phyloP scores from a whole-genome alignment of 2,113 vertebrate genomes.

The Chaetorhynchus papuensis region DNA sequence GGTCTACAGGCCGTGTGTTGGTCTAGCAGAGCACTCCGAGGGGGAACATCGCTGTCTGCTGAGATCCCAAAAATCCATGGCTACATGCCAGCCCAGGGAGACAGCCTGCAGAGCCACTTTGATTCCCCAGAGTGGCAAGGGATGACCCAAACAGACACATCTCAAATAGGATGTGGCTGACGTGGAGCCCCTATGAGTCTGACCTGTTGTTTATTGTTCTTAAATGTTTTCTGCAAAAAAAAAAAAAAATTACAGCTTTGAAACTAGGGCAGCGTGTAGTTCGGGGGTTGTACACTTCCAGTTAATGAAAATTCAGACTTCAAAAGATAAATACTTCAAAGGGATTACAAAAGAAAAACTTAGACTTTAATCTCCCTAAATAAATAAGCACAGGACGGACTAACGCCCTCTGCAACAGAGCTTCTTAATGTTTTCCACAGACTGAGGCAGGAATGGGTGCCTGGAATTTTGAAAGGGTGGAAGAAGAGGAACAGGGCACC shows the following conservation, averaged over 20 bases:
- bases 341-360: constrained; percentile 29
- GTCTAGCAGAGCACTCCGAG: neutral
- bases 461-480: neutral
- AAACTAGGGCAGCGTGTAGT: constrained; percentile 11
- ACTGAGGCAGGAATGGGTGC: neutral
- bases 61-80: neutral
- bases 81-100: neutral
- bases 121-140: neutral
- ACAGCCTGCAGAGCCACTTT: neutral
- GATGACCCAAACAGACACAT: neutral
- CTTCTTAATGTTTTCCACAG: neutral
- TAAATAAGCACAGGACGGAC: constrained; percentile 6
- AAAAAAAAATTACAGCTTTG: neutral
- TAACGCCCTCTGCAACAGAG: neutral
- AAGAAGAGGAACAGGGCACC: neutral
- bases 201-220: neutral
- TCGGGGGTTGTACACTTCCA: constrained; percentile 6
- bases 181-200: neutral
- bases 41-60: neutral
- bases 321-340: constrained; percentile 66
- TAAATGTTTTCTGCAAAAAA: neutral
- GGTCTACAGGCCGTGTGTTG: neutral
- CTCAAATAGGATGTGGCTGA: neutral
- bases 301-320: constrained; percentile 45
- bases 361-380: constrained; percentile 60